Conservation (phyloP, 2,888 invertebrate genomes). For the Elysia crispata region DNA sequence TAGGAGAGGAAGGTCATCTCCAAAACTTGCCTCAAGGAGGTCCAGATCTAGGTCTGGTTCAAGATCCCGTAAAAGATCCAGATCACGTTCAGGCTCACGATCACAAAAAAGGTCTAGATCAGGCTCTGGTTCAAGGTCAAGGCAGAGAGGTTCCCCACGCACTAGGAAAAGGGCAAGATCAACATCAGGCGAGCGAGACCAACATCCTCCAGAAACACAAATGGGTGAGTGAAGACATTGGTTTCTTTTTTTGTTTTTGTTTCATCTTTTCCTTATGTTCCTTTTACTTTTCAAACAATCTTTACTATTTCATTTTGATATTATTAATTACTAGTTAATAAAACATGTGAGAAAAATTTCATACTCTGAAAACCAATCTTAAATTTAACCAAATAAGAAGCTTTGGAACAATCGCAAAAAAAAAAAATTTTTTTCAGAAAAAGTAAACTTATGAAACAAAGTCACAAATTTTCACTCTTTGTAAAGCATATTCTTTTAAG, state of each 20-base stretch:
- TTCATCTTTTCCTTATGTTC: background rate
- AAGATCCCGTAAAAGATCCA: constrained; percentile 55
- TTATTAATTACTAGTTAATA: too few species aligned
- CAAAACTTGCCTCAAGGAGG: constrained; percentile 44
- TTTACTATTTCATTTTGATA: background rate
- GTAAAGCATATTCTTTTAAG: too few species aligned
- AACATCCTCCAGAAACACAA: constrained; percentile 54
- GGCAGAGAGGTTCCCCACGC: constrained; percentile 43
- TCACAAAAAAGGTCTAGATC: constrained; percentile 49
- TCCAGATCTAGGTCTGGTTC: constrained; percentile 55
- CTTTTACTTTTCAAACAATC: too few species aligned
- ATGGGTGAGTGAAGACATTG: constrained; percentile 15
- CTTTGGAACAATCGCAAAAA: too few species aligned
- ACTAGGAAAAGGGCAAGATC: constrained; percentile 18
- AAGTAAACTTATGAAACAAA: too few species aligned
- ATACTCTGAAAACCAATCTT: too few species aligned
- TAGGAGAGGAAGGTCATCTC: constrained; percentile 24
- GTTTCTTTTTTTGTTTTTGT: background rate
- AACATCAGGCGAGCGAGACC: constrained; percentile 51
- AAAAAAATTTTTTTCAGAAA: too few species aligned
- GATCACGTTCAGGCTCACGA: constrained; percentile 53
- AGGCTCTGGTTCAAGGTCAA: constrained; percentile 55
- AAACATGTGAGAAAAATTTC: too few species aligned
- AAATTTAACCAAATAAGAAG: too few species aligned
- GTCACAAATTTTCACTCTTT: too few species aligned